Base-by-base conservation (phyloP, 2,797 vertebrate species). In the Enteromius treurensis region DNA sequence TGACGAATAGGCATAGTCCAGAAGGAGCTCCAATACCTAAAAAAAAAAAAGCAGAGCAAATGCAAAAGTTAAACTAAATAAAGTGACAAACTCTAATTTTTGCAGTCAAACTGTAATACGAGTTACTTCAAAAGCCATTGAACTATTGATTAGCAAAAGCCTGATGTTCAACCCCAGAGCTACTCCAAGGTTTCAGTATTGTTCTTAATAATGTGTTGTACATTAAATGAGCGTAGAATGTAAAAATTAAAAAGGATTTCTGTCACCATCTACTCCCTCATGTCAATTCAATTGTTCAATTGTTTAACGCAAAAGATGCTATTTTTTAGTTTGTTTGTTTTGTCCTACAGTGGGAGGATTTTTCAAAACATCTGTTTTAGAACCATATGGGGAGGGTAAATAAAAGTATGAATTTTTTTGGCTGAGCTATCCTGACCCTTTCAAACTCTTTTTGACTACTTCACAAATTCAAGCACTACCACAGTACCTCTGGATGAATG, bases 1-100 rank as follows among this genome's bases (percentile, higher is more conserved):
- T 29, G 98, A 99, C 0, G 98, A 99, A 90, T 99, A 99, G 0
- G 98, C 98, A 0, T 99, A 99, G 92, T 99, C 98, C 64, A 99
- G 93, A 77, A 99, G 96, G 45, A 99, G 95, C 92, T 99, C 98
- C 85, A 99, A 89, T 69, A 99, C 97, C 88, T 95, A 82, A 65
- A 75, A 65, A 26, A 82, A 65, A 75, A 65, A 26, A 84, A 17
- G 78, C 3, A 68, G 14, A 77, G 58, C 19, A 65, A 47, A 75
- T 32, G 55, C 13, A 11, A 42, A 45, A 49, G 11, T 42, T 82
- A 45, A 77, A 40, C 40, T 29, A 77, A 26, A 65, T 32, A 64
- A 26, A 64, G 4, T 64, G 40, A 60, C 10, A 47, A 17, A 14
- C 17, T 47, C 13, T 34, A 0, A 17, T 42, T 74, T 55, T 40